Evolutionary conservation across 2,113 vertebrate species (phyloP).

Genomic region (Ammodytes marinus): DNA sequence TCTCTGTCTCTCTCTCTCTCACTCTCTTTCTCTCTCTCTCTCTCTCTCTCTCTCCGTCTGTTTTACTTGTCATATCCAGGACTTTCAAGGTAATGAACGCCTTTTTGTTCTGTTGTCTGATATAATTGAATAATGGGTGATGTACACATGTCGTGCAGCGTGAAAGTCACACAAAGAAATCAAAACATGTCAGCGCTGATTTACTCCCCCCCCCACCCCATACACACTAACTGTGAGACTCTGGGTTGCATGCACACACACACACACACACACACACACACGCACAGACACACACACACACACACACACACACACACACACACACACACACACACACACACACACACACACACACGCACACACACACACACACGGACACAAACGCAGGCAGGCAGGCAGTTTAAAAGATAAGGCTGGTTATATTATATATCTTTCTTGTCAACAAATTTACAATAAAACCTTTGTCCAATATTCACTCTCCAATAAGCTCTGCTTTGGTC

Average conservation of each 20-base stretch:
- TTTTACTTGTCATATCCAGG: slow-evolving; percentile 63
- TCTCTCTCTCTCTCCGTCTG: too few relatives aligned
- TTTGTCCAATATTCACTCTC: too few relatives aligned
- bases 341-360: too few relatives aligned
- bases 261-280: too few relatives aligned
- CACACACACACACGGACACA: too few relatives aligned
- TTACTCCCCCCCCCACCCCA: slow-evolving; percentile 8
- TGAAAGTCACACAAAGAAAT: slow-evolving; percentile 57
- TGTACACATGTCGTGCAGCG: slow-evolving; percentile 41
- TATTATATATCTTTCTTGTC: not conserved
- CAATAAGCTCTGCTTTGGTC: not conserved
- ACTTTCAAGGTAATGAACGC: slow-evolving; percentile 66
- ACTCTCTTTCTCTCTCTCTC: too few relatives aligned
- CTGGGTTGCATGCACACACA: too few relatives aligned
- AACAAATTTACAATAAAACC: not conserved
- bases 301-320: too few relatives aligned
- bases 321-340: too few relatives aligned
- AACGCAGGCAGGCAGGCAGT: too few relatives aligned
- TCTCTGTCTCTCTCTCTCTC: too few relatives aligned
- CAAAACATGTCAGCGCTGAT: not conserved
- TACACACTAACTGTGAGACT: too few relatives aligned
- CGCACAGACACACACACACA: slow-evolving; percentile 4
- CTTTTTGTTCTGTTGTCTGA: slow-evolving; percentile 56
- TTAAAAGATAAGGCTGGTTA: not conserved
- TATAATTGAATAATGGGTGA: slow-evolving; percentile 65